A percentile compares a stretch with the other conserved stretches of the same genome.
Evolutionary conservation across 2,888 invertebrate species (phyloP).

Genomic region (Stenolophus ochropezus): DNA sequence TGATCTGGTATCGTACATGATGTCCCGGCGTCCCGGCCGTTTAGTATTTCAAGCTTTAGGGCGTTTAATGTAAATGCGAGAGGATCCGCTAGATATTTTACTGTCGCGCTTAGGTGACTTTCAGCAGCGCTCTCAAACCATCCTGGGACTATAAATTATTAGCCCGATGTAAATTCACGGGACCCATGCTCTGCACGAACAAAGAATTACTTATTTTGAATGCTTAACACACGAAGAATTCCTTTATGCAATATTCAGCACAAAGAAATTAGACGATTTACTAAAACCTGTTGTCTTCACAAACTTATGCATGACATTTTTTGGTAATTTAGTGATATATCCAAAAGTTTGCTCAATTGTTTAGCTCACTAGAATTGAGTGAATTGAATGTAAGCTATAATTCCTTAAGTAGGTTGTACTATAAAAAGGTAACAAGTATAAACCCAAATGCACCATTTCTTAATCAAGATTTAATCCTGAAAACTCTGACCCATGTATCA

Average conservation of each 20-base stretch:
- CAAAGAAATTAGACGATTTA: no score
- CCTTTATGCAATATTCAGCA: neutral
- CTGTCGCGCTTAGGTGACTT: conserved; percentile 51
- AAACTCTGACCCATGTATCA: no score
- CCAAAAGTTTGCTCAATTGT: no score
- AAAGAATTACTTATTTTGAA: conserved; percentile 42
- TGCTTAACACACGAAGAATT: neutral
- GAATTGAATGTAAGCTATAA: no score
- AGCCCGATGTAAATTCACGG: conserved; percentile 19
- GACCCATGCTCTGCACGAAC: conserved; percentile 14
- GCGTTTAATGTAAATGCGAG: conserved; percentile 36
- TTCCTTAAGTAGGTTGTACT: no score
- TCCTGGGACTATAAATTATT: conserved; percentile 51
- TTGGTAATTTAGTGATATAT: no score
- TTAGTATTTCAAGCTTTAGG: conserved; percentile 35
- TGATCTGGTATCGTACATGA: neutral
- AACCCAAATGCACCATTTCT: no score
- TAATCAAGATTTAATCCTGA: no score
- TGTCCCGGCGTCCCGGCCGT: conserved; percentile 4
- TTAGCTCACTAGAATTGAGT: no score
- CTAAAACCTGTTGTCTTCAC: no score
- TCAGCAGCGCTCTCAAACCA: conserved; percentile 26
- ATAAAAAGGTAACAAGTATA: no score
- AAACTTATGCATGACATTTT: no score
- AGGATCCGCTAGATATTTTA: conserved; percentile 49